Evolutionary conservation across 2,888 invertebrate genomes (phyloP).

Genomic region (Tholera decimalis): DNA sequence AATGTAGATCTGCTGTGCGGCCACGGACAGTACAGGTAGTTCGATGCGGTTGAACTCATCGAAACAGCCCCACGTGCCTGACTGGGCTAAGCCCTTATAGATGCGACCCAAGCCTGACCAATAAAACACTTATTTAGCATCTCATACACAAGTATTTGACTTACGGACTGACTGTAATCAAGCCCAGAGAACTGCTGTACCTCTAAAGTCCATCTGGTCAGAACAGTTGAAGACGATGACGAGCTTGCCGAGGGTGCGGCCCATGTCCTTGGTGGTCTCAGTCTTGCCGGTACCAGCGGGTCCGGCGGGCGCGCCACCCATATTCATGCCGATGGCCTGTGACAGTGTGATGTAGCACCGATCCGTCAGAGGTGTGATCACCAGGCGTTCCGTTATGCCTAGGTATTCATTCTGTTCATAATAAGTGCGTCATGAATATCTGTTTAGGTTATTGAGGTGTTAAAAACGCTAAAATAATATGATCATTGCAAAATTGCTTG

Average conservation of each 20-base stretch:
- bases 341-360: constrained; percentile 97
- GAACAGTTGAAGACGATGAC: constrained; percentile 98
- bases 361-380: constrained; percentile 97
- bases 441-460: neutral
- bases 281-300: constrained; percentile 98
- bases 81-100: constrained; percentile 96
- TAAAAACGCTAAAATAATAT: neutral
- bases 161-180: neutral
- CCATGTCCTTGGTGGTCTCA: constrained; percentile 98
- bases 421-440: neutral
- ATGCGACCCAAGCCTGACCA: constrained; percentile 92
- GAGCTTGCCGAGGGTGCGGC: constrained; percentile 96
- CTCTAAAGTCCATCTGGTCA: constrained; percentile 98
- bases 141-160: too few relatives aligned
- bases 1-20: constrained; percentile 97
- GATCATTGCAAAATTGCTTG: constrained; percentile 41
- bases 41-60: constrained; percentile 98
- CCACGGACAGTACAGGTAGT: constrained; percentile 97
- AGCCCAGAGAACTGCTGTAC: constrained; percentile 67
- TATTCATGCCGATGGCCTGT: constrained; percentile 96
- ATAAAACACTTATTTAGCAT: neutral
- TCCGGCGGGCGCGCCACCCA: constrained; percentile 98
- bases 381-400: constrained; percentile 96
- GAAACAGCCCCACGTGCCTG: constrained; percentile 98
- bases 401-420: constrained; percentile 94